A percentile compares a stretch with the other conserved stretches of the same genome.
Evolutionary conservation across 2,113 vertebrate genomes (phyloP).

Genomic region (Macroglossus sobrinus): DNA sequence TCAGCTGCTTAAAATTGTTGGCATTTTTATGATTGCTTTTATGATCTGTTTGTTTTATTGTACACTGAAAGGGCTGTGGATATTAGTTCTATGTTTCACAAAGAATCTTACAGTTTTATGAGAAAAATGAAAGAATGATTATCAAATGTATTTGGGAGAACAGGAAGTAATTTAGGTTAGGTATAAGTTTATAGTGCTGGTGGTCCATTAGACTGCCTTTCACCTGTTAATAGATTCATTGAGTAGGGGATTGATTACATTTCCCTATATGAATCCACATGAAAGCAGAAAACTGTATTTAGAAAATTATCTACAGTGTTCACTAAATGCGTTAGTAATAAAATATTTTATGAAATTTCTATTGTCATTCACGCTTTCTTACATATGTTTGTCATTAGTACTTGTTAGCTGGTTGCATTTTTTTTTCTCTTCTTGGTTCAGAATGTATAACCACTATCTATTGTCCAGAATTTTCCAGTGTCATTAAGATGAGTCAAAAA

Average conservation of each 20-base stretch:
- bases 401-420: neutral
- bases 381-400: slow-evolving; percentile 4
- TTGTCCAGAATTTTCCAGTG: neutral
- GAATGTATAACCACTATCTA: neutral
- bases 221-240: slow-evolving; percentile 71
- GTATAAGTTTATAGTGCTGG: slow-evolving; percentile 56
- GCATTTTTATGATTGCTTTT: slow-evolving; percentile 77
- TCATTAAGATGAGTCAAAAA: neutral
- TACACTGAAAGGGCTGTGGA: slow-evolving; percentile 56
- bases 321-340: slow-evolving; percentile 44
- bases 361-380: slow-evolving; percentile 23
- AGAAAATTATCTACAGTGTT: slow-evolving; percentile 21
- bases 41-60: slow-evolving; percentile 78
- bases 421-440: neutral
- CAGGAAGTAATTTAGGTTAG: slow-evolving; percentile 65
- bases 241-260: slow-evolving; percentile 61
- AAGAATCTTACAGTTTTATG: slow-evolving; percentile 74
- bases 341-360: slow-evolving; percentile 48
- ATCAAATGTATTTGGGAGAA: slow-evolving; percentile 65
- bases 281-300: slow-evolving; percentile 56
- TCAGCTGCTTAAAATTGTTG: slow-evolving; percentile 71
- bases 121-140: slow-evolving; percentile 76
- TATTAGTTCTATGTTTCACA: slow-evolving; percentile 68
- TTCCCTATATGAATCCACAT: slow-evolving; percentile 52
- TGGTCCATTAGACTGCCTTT: slow-evolving; percentile 73